A percentile compares a stretch with the other conserved stretches of the same genome.
Evolutionary conservation across 2,113 vertebrate genomes (phyloP).

Genomic region (Hydrolagus affinis): DNA sequence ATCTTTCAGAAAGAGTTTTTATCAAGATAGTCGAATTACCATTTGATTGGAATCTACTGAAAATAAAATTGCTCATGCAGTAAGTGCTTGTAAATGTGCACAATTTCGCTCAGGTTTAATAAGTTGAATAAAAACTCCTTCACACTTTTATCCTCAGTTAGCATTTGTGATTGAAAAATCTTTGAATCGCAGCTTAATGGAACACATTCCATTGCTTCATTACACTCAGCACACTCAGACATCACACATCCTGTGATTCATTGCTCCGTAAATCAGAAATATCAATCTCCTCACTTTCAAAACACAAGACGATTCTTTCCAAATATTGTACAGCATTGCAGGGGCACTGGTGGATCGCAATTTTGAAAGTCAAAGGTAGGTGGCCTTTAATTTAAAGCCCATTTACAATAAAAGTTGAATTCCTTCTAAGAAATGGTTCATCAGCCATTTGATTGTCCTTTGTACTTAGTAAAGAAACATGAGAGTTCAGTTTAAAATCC

Average conservation of each 20-base stretch:
- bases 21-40: background rate
- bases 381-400: background rate
- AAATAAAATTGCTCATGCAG: background rate
- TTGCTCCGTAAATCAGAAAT: background rate
- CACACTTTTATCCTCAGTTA: background rate
- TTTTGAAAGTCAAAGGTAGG: background rate
- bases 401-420: background rate
- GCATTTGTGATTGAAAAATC: constrained; percentile 7
- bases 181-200: background rate
- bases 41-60: too few relatives aligned
- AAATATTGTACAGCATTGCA: background rate
- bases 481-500: background rate
- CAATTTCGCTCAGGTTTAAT: background rate
- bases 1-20: background rate
- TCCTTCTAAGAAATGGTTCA: background rate
- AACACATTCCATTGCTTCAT: constrained; percentile 8
- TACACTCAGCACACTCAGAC: constrained; percentile 1
- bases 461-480: background rate
- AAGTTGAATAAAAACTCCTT: background rate
- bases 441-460: background rate
- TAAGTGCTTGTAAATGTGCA: background rate
- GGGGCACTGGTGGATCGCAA: background rate
- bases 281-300: background rate
- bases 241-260: constrained; percentile 18
- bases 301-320: background rate